Base-by-base conservation (phyloP, 2,113 vertebrate genomes). In the Crotalus helleri region DNA sequence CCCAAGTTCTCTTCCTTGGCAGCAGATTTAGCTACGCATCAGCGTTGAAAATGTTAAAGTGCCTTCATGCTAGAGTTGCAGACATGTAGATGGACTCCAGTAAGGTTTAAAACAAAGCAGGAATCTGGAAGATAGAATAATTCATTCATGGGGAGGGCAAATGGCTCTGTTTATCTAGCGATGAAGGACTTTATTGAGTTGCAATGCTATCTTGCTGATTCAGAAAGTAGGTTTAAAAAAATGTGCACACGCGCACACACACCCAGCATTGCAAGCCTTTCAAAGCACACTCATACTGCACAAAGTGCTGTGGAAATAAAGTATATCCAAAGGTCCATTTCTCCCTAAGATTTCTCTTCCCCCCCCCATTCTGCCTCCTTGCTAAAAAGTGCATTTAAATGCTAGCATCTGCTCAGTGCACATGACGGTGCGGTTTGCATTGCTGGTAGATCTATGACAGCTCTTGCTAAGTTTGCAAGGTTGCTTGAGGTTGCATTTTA, bases 141-240 rank as follows among this genome's bases (percentile, higher is more conserved):
- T 54, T 85, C 64, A 0, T 92, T 74, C 21, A 59, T 59, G 81
- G 74, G 33, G 33, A 44, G 33, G 74, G 33, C 81, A 49, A 91
- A 94, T 93, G 94, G 92, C 51, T 74, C 92, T 29, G 0, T 33
- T 88, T 93, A 55, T 23, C n/a, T 94, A 91, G 94, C 57, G 8
- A 92, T 69, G 88, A 94, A 54, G 55, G 92, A 94, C 3, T 11
- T 0, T 55, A 5, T 49, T 93, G 81, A 0, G 2, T 55, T 17
- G 23, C 39, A 24, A 4, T 92, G 26, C 23, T 3, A 0, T 64
- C 57, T 59, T 89, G 15, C 93, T 85, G 86, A 94, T 46, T 69
- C 92, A 86, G 93, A 94, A 95, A 96, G 89, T 85, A 0, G 51
- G 11, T 87, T 61, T 88, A 85, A 93, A 91, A 51, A 95, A 92